Base-by-base conservation (phyloP, 2,113 vertebrate genomes). In the Rhinoptilus africanus region DNA sequence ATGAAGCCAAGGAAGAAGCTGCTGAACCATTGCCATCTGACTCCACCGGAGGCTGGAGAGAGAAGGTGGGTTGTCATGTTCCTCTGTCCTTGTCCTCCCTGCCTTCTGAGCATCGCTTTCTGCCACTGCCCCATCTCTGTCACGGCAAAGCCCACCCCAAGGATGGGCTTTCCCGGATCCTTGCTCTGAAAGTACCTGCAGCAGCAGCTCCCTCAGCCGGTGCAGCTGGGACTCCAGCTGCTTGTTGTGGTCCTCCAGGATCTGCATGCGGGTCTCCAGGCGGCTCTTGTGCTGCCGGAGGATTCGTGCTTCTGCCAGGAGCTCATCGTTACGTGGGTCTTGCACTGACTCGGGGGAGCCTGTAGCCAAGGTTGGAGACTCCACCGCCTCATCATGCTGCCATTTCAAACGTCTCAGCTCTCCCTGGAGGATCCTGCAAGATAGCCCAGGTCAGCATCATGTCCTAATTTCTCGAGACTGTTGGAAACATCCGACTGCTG, bases 201-300 rank as follows among this genome's bases (percentile, higher is more conserved):
- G 97, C 76, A 99, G 98, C 59, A 99, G 98, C 96, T 99, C 99
- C 89, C 99, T 98, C 95, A 99, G 98, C 83, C 99, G 98, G 87
- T 97, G 98, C 67, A 99, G 98, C 97, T 99, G 99, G 2, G 99
- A 99, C 94, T 99, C 99, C 39, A 99, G 97, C 96, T 99, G 99
- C 93, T 99, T 99, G 97, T 99, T 99, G 98, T 99, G 99, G 91
- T 99, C 99, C 95, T 99, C 99, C 85, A 99, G 98, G 96, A 99
- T 99, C 98, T 99, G 99, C 99, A 99, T 99, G 26, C 99, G 99
- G 1, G 99, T 99, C 97, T 99, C 99, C 94, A 99, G 98, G n/a
- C 99, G 99, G 50, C 98, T 99, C 97, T 99, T 99, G 98, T 99
- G 99, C 94, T 99, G 99, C 47, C 99, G 98, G 13, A 99, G 98